These are phyloP conservation scores for Saccopteryx bilineata DNA, from an alignment of 2,113 vertebrate genomes.

Conservation along the genomic window DNA sequence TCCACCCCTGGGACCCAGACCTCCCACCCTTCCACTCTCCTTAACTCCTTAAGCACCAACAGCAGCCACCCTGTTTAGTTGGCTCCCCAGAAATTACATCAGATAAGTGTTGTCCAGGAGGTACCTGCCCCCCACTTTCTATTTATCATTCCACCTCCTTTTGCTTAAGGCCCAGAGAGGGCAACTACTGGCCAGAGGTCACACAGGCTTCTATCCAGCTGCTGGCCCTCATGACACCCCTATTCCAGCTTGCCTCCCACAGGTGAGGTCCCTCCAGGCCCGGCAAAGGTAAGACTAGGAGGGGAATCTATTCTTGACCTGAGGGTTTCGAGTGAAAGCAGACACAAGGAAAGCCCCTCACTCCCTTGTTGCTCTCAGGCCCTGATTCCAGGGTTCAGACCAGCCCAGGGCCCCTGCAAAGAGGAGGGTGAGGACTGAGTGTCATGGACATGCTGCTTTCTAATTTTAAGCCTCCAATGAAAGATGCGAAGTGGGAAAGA, in stretches of 20 bases:
- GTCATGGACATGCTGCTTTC: not conserved
- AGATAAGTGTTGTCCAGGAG: not conserved
- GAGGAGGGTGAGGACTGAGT: not conserved
- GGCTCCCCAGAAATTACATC: not conserved
- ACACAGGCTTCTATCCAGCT: not conserved
- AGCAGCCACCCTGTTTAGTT: not conserved
- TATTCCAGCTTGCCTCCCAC: not conserved
- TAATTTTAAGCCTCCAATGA: not conserved
- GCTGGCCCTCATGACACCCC: not conserved
- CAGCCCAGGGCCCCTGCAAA: not conserved
- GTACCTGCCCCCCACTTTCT: not conserved
- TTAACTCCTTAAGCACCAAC: not conserved
- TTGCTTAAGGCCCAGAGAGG: slow-evolving; percentile 21
- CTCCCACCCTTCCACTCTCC: not conserved
- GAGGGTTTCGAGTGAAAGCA: not conserved
- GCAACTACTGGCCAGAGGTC: not conserved
- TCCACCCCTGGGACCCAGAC: not conserved
- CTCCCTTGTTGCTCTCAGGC: not conserved
- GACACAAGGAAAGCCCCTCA: not conserved
- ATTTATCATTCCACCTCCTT: not conserved
- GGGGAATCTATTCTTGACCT: not conserved
- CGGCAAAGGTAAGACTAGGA: not conserved
- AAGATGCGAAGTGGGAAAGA: not conserved
- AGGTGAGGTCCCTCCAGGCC: not conserved
- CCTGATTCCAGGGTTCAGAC: not conserved